Percentiles rank a stretch among this genome's conserved stretches.
These are phyloP conservation scores for Melopsittacus undulatus DNA, from an alignment of 2,797 vertebrate genomes.

Conservation along the genomic window DNA sequence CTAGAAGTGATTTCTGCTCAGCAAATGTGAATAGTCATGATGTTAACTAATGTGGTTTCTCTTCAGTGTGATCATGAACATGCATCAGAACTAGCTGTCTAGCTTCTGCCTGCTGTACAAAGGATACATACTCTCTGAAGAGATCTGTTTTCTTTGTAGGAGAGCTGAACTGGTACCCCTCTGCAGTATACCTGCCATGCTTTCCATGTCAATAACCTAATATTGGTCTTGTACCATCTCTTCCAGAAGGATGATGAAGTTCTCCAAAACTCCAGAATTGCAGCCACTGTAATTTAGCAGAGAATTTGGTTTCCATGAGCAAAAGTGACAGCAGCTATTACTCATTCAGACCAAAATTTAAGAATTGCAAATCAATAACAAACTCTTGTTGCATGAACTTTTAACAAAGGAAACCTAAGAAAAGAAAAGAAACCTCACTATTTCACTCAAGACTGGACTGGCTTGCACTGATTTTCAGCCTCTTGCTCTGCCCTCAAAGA, in stretches of 20 bases:
- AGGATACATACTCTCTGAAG: background rate
- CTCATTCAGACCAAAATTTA: background rate
- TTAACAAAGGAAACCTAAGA: background rate
- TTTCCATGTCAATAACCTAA: background rate
- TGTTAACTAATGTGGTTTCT: background rate
- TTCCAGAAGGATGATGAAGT: background rate
- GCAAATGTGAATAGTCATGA: background rate
- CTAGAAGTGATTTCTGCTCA: background rate
- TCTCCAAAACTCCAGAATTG: background rate
- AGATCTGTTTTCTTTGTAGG: background rate
- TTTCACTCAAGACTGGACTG: background rate
- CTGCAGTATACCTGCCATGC: background rate
- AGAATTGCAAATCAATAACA: background rate
- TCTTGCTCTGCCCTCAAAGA: background rate
- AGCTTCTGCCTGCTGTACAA: background rate
- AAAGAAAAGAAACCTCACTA: background rate
- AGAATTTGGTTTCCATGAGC: background rate
- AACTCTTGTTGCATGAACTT: background rate
- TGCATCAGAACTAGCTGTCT: background rate
- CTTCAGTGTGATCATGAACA: background rate
- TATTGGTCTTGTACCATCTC: background rate
- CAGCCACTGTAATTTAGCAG: background rate
- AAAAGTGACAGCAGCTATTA: background rate
- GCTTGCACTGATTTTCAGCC: background rate
- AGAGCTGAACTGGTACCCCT: background rate